Evolutionary conservation across 2,113 vertebrate genomes (phyloP).

Genomic region (Rhegmatorhina hoffmannsi): DNA sequence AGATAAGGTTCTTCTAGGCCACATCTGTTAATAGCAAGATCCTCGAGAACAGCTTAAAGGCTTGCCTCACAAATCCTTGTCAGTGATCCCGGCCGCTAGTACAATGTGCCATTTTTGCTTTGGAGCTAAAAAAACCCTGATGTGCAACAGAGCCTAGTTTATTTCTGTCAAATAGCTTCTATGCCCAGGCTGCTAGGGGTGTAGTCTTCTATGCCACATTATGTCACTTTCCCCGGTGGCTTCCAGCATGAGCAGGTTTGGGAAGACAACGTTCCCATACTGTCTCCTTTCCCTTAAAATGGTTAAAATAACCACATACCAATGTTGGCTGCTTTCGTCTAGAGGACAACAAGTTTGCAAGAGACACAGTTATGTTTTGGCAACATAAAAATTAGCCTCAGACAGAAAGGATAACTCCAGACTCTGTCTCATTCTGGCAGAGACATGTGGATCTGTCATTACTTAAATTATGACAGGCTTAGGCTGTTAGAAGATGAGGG

Average conservation of each 20-base stretch:
- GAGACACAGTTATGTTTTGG: slow-evolving; percentile 27
- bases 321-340: not conserved
- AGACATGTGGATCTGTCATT: not conserved
- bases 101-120: slow-evolving; percentile 27
- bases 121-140: not conserved
- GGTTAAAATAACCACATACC: not conserved
- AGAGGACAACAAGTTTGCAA: not conserved
- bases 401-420: slow-evolving; percentile 35
- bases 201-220: not conserved
- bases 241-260: not conserved
- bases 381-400: slow-evolving; percentile 28
- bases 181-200: not conserved
- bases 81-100: not conserved
- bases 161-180: not conserved
- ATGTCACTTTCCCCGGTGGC: not conserved
- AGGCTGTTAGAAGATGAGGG: not conserved
- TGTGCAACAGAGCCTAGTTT: not conserved
- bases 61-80: not conserved
- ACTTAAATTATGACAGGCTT: slow-evolving; percentile 25
- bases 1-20: not conserved
- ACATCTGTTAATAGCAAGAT: not conserved
- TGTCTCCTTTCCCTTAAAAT: not conserved
- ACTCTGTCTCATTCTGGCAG: slow-evolving; percentile 62
- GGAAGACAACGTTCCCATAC: not conserved
- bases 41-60: not conserved